These are phyloP conservation scores for Habrosyne pyritoides DNA, from an alignment of 2,888 invertebrate genomes.

Conservation along the genomic window DNA sequence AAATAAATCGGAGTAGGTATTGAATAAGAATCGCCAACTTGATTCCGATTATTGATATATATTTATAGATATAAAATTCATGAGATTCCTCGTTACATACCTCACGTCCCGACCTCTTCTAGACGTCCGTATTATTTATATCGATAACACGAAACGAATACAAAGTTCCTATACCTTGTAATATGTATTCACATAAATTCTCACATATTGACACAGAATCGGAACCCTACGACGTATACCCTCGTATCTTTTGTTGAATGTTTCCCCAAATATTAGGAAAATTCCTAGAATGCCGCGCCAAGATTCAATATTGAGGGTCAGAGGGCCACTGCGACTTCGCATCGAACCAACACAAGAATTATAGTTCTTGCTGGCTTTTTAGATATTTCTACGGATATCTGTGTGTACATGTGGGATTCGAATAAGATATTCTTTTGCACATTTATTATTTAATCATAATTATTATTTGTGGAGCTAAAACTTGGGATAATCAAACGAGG, in stretches of 20 bases:
- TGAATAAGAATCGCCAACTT: neutral
- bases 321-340: conserved; percentile 37
- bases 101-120: neutral
- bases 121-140: conserved; percentile 1
- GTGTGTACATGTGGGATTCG: neutral
- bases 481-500: no score
- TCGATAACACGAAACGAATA: conserved; percentile 13
- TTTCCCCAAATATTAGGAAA: conserved; percentile 58
- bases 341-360: conserved; percentile 40
- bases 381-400: conserved; percentile 8
- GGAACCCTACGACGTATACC: conserved; percentile 52
- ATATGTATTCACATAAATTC: conserved; percentile 61
- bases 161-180: conserved; percentile 23
- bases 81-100: conserved; percentile 1
- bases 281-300: conserved; percentile 52
- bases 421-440: no score
- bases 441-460: no score
- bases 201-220: conserved; percentile 60
- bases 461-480: no score
- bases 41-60: neutral
- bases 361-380: conserved; percentile 38
- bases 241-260: conserved; percentile 66
- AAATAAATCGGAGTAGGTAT: neutral
- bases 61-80: neutral
- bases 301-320: conserved; percentile 51